Base-by-base conservation (phyloP, 2,888 invertebrate genomes). In the Leucophora obtusa region DNA sequence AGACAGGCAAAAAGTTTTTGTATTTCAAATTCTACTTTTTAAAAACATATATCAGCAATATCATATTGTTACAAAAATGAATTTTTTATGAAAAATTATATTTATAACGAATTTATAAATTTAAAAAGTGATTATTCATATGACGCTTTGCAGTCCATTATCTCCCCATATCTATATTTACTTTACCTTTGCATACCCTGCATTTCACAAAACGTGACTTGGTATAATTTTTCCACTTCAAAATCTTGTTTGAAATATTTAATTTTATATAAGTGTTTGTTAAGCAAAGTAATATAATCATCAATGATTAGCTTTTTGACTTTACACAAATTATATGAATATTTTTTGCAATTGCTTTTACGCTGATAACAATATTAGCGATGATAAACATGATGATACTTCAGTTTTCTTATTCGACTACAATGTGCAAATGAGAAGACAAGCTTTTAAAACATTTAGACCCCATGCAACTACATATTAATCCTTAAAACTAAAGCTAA, bases 291-390 rank as follows among this genome's bases (percentile, higher is more conserved):
- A 3, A 38, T 11, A 38, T 38, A 38, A 47, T 47, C 43, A 47
- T 47, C 53, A 7, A 35, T 66, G 54, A 66, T 66, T 54, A 66
- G 66, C 66, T 66, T 38, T 54, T 66, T 66, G 54, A 66, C 66
- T 66, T 66, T n/a, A 66, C 38, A 21, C 66, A 53, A 53, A 28
- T 1, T 86, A 84, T 84, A 81, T 81, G 82, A 85, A 84, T 77
- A 85, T 18, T 10, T 35, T 6, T 38, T 15, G 35, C 18, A 33
- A 86, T 85, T 86, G 85, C 84, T 85, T 83, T 82, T 85, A 82
- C 85, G 83, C 84, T 84, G 82, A 75, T 53, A 11, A 15, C 58
- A 71, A 63, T 60, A 53, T 10, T 50, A 50, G 14, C 4, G 24
- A 47, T 62, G 50, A 47, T 62, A 43, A 50, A 17, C 50, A 63